These are phyloP conservation scores for Neoniphon sammara DNA, from an alignment of 2,797 vertebrate species.

Conservation along the genomic window DNA sequence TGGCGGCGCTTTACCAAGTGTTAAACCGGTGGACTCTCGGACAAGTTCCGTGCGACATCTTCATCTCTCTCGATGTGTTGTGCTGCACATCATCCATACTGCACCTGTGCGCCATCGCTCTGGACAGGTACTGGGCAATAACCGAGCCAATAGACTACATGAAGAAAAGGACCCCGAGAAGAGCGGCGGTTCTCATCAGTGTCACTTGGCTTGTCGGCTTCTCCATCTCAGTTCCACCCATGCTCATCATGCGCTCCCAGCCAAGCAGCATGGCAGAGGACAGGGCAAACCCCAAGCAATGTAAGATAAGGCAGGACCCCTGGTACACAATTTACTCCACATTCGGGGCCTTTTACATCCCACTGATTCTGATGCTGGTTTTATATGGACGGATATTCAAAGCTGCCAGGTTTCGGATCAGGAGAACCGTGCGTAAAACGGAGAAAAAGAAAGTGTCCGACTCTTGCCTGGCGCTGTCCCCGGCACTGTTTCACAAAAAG, in stretches of 20 bases:
- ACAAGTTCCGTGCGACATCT: constrained; percentile 92
- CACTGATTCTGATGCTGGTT: constrained; percentile 91
- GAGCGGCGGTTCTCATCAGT: constrained; percentile 92
- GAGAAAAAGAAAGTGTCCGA: constrained; percentile 85
- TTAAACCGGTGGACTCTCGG: constrained; percentile 95
- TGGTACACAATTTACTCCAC: constrained; percentile 95
- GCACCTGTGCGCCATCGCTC: constrained; percentile 94
- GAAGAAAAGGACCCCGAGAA: constrained; percentile 92
- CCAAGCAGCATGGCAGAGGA: constrained; percentile 86
- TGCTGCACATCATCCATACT: constrained; percentile 97
- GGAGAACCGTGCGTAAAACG: constrained; percentile 88
- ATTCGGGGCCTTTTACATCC: constrained; percentile 97
- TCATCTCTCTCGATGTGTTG: constrained; percentile 93
- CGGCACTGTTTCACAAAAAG: constrained; percentile 81
- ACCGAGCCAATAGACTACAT: constrained; percentile 95
- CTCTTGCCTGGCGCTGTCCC: constrained; percentile 82
- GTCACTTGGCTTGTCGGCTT: constrained; percentile 95
- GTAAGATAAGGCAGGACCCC: constrained; percentile 91
- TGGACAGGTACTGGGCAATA: constrained; percentile 97
- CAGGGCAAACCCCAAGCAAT: constrained; percentile 89
- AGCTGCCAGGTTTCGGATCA: constrained; percentile 94
- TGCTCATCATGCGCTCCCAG: constrained; percentile 94
- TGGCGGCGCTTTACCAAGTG: constrained; percentile 94
- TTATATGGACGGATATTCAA: constrained; percentile 97
- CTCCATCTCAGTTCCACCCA: constrained; percentile 94